Percentiles rank a stretch among this genome's conserved stretches.
Evolutionary conservation across 2,113 vertebrate genomes (phyloP).

Genomic region (Columbina picui): DNA sequence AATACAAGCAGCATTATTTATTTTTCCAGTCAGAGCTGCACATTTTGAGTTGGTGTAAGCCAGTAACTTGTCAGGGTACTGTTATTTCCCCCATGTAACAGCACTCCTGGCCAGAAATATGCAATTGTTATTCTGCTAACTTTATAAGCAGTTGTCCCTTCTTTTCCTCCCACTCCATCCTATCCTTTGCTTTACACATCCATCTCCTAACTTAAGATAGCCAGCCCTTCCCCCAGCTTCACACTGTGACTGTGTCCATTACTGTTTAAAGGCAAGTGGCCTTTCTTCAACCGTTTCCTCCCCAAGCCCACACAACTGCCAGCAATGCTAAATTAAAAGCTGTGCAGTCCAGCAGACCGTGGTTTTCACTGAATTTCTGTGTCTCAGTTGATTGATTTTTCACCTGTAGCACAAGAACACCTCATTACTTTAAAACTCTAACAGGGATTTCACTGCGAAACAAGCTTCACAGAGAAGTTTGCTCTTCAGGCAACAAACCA

Average conservation of each 20-base stretch:
- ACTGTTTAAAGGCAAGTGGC: background rate
- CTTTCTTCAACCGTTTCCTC: background rate
- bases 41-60: background rate
- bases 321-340: background rate
- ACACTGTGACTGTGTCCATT: background rate
- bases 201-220: background rate
- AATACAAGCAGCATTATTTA: background rate
- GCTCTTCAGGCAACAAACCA: background rate
- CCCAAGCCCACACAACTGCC: background rate
- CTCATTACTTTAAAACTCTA: background rate
- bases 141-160: background rate
- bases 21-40: background rate
- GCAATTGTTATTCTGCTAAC: background rate
- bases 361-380: background rate
- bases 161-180: background rate
- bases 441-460: background rate
- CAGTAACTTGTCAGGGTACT: background rate
- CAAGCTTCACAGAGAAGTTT: background rate
- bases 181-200: background rate
- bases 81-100: background rate
- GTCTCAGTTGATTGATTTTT: background rate
- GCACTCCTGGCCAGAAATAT: background rate
- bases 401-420: background rate
- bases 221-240: background rate
- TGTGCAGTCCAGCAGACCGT: fast-evolving